These are phyloP conservation scores for Pomatorhinus ruficollis DNA, from an alignment of 2,113 vertebrate genomes.

Conservation along the genomic window DNA sequence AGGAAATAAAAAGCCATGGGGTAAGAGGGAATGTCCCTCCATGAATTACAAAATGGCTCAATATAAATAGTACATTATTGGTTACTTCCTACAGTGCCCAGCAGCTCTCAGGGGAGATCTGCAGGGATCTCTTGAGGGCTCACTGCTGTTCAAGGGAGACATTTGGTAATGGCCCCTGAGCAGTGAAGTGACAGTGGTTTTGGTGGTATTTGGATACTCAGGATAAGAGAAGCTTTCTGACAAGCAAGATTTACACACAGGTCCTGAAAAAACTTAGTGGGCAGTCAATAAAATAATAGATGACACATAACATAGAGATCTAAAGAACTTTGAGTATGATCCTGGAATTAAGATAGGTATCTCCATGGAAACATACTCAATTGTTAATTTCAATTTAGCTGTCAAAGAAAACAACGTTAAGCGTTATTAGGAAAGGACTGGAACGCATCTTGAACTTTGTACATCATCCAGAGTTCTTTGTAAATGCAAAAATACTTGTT, in stretches of 20 bases:
- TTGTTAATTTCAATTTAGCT: not conserved
- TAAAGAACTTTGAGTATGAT: not conserved
- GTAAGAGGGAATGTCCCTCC: not conserved
- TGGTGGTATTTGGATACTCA: not conserved
- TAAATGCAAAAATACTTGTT: not conserved
- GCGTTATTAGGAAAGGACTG: not conserved
- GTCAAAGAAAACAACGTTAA: not conserved
- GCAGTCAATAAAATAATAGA: not conserved
- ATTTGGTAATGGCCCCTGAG: rapidly evolving
- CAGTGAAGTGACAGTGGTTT: not conserved
- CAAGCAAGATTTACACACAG: not conserved
- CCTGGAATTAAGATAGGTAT: not conserved
- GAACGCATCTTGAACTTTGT: not conserved
- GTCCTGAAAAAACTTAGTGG: not conserved
- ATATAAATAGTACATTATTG: not conserved
- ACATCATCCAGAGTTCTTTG: not conserved
- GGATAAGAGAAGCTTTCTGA: not conserved
- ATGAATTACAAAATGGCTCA: not conserved
- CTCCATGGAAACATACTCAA: not conserved
- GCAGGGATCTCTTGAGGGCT: not conserved
- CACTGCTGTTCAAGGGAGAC: not conserved
- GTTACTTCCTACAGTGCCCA: not conserved
- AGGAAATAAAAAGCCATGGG: not conserved
- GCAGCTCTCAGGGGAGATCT: not conserved
- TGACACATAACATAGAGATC: not conserved